Conservation (phyloP, 2,888 invertebrate genomes). For the Mantis religiosa region DNA sequence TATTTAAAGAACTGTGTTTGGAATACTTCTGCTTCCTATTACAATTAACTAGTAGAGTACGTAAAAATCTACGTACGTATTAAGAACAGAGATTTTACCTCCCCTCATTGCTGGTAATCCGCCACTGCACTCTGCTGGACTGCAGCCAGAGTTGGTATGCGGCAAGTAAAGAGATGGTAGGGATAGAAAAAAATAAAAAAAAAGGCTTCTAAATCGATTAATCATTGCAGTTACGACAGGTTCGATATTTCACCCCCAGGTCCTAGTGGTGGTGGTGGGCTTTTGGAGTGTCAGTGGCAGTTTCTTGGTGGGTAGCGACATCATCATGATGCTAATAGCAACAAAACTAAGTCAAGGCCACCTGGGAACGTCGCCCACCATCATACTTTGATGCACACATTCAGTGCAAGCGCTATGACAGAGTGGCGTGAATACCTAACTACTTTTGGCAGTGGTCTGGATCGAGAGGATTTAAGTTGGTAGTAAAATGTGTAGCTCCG, state of each 20-base stretch:
- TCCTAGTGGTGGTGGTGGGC: neutral
- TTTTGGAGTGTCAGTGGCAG: neutral
- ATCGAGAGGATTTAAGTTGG: no score
- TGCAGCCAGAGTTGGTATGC: neutral
- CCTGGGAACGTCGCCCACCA: neutral
- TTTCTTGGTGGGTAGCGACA: neutral
- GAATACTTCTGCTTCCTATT: no score
- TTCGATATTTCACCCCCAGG: conserved; percentile 1
- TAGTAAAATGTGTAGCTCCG: no score
- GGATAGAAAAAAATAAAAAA: neutral
- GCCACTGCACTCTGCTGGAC: neutral
- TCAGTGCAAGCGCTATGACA: no score
- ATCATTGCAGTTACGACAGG: conserved; percentile 6
- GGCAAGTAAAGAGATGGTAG: neutral
- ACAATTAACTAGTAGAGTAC: no score
- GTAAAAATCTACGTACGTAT: no score
- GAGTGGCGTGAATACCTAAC: no score
- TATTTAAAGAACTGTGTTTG: no score
- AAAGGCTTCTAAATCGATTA: conserved; percentile 2
- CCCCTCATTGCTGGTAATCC: neutral
- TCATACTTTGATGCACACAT: neutral
- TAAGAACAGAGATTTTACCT: no score
- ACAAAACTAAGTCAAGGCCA: neutral
- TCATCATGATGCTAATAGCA: neutral
- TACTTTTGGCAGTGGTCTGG: no score